phyloP scores from a whole-genome alignment of 1,140 invertebrate species.

The Drosophila micromelanica region DNA sequence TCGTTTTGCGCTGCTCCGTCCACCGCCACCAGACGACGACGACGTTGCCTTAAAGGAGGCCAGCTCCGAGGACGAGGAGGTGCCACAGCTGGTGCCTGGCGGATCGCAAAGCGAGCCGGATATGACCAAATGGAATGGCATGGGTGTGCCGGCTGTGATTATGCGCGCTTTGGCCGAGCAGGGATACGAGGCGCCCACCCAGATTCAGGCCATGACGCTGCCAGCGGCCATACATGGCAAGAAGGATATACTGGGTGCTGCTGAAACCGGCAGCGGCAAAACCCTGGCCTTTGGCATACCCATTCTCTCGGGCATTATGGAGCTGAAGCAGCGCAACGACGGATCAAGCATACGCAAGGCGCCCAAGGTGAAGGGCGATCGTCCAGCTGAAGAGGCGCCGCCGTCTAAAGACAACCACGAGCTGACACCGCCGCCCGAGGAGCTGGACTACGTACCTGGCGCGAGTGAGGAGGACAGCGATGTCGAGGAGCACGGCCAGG shows the following conservation, averaged over 20 bases:
- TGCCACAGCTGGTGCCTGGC: conserved; percentile 34
- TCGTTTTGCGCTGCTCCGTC: conserved; percentile 65
- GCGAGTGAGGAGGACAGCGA: conserved; percentile 83
- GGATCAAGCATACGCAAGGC: conserved; percentile 67
- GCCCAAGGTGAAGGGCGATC: conserved; percentile 83
- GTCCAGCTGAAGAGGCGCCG: conserved; percentile 60
- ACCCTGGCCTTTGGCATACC: conserved; percentile 98
- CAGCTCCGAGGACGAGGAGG: conserved; percentile 32
- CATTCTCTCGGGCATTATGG: conserved; percentile 92
- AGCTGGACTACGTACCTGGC: conserved; percentile 70
- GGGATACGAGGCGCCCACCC: conserved; percentile 92
- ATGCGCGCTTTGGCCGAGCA: conserved; percentile 90
- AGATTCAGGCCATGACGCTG: conserved; percentile 91
- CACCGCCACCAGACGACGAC: conserved; percentile 42
- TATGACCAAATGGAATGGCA: conserved; percentile 88
- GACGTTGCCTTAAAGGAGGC: conserved; percentile 22
- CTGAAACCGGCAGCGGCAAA: conserved; percentile 99
- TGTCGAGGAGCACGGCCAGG: conserved; percentile 65
- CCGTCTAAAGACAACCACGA: conserved; percentile 62
- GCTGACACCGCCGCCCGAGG: conserved; percentile 76
- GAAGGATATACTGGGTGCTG: conserved; percentile 96
- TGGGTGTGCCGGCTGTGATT: conserved; percentile 89
- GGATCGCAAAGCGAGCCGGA: conserved; percentile 31
- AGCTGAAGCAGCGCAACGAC: conserved; percentile 86
- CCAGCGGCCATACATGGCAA: conserved; percentile 93